Conservation (phyloP, 2,113 vertebrate genomes). For the Silurus asotus region DNA sequence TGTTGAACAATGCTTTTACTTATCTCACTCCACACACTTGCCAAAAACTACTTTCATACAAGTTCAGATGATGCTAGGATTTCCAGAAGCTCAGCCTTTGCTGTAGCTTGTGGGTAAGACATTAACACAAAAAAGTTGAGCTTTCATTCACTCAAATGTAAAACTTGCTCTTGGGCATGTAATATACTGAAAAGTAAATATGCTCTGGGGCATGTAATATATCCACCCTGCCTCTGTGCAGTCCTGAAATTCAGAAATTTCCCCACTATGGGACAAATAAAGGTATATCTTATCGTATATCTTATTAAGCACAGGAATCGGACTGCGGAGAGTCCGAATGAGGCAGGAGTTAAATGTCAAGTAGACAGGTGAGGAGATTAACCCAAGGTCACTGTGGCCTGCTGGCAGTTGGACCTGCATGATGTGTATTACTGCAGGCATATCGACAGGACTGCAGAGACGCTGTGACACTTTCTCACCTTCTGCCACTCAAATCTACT, state of each 20-base stretch:
- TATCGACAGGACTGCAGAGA: constrained; percentile 48
- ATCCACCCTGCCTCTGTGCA: background rate
- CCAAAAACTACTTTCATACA: background rate
- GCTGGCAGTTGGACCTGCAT: constrained; percentile 49
- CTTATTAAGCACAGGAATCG: background rate
- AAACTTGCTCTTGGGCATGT: constrained; percentile 58
- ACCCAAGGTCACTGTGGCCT: constrained; percentile 62
- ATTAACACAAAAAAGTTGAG: background rate
- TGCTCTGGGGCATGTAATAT: background rate
- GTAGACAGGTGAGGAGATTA: constrained; percentile 16
- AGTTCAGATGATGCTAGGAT: background rate
- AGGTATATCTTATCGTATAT: no score
- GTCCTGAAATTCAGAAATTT: background rate
- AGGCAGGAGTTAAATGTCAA: constrained; percentile 38
- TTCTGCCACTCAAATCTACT: constrained; percentile 40
- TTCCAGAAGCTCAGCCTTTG: background rate
- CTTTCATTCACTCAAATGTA: constrained; percentile 59
- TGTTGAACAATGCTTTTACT: constrained; percentile 21
- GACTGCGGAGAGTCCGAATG: constrained; percentile 1
- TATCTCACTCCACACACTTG: constrained; percentile 6
- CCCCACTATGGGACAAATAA: no score
- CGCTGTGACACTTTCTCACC: constrained; percentile 37
- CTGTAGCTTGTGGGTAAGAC: background rate
- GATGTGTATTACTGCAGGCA: constrained; percentile 51
- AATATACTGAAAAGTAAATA: constrained; percentile 31